Percentiles rank a stretch among this genome's conserved stretches.
Conservation (phyloP, 2,888 invertebrate species). For the Lymantria monacha region DNA sequence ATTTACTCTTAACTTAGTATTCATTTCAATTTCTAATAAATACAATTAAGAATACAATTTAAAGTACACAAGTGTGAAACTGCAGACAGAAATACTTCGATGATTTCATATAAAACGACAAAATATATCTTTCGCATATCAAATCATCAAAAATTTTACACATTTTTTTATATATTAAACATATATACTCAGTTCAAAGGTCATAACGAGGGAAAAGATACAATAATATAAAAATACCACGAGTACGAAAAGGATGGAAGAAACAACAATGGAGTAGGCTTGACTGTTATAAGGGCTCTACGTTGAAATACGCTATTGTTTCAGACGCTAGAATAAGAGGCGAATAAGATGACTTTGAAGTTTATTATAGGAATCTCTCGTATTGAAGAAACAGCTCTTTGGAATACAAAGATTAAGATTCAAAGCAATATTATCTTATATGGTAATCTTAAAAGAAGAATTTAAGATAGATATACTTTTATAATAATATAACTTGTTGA, state of each 20-base stretch:
- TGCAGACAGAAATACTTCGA: too few species aligned
- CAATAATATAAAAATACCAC: slow-evolving; percentile 6
- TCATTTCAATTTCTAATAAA: too few species aligned
- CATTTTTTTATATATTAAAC: too few species aligned
- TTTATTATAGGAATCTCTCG: background rate
- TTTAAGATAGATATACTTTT: background rate
- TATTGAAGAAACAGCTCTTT: background rate
- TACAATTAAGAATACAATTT: too few species aligned
- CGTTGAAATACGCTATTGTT: slow-evolving; percentile 22
- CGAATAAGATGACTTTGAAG: slow-evolving; percentile 10
- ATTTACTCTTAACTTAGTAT: too few species aligned
- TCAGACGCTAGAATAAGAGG: slow-evolving; percentile 11
- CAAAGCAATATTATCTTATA: background rate
- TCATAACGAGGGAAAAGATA: too few species aligned
- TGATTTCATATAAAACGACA: too few species aligned
- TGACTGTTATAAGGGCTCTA: slow-evolving; percentile 18
- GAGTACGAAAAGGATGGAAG: slow-evolving; percentile 9
- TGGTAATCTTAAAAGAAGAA: background rate
- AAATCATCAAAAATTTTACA: too few species aligned
- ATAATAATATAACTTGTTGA: too few species aligned
- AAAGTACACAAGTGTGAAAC: too few species aligned
- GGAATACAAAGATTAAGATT: background rate
- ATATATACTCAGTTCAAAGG: too few species aligned
- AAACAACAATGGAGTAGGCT: slow-evolving; percentile 22
- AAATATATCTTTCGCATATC: too few species aligned